phyloP scores from a whole-genome alignment of 2,113 vertebrate species.

The Tupaia tana region DNA sequence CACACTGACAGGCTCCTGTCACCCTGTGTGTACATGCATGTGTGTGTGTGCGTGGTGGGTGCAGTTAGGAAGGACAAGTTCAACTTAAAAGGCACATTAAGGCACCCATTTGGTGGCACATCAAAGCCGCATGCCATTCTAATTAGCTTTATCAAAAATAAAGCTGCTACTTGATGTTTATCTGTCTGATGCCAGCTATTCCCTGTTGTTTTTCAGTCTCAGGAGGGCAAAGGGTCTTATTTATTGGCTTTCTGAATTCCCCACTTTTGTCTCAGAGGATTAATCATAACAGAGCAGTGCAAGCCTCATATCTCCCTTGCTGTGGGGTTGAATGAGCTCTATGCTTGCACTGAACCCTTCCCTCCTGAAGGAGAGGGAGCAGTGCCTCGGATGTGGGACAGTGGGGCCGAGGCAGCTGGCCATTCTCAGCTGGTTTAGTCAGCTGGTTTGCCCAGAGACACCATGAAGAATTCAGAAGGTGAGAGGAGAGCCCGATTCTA shows the following conservation, averaged over 20 bases:
- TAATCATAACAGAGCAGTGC: background rate
- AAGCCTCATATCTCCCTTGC: background rate
- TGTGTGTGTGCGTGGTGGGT: no score
- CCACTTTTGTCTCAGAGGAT: background rate
- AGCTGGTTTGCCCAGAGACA: background rate
- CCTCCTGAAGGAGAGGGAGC: background rate
- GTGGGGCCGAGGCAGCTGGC: background rate
- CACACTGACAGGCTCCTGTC: background rate
- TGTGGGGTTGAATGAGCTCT: background rate
- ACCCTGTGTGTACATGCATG: background rate
- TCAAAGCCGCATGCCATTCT: constrained; percentile 25
- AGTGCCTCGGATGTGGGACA: background rate
- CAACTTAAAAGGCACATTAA: background rate
- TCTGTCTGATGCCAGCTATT: background rate
- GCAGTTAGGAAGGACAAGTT: no score
- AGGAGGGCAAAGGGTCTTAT: background rate
- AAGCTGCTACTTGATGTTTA: constrained; percentile 30
- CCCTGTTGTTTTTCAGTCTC: constrained; percentile 19
- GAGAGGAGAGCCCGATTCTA: background rate
- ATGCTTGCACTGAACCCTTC: background rate
- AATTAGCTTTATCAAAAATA: constrained; percentile 50
- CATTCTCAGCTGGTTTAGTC: background rate
- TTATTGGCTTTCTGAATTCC: background rate
- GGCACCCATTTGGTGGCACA: background rate
- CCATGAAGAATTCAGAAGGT: constrained; percentile 12